A percentile compares a stretch with the other conserved stretches of the same genome.
Evolutionary conservation across 2,113 vertebrate genomes (phyloP).

Genomic region (Microtus pennsylvanicus): DNA sequence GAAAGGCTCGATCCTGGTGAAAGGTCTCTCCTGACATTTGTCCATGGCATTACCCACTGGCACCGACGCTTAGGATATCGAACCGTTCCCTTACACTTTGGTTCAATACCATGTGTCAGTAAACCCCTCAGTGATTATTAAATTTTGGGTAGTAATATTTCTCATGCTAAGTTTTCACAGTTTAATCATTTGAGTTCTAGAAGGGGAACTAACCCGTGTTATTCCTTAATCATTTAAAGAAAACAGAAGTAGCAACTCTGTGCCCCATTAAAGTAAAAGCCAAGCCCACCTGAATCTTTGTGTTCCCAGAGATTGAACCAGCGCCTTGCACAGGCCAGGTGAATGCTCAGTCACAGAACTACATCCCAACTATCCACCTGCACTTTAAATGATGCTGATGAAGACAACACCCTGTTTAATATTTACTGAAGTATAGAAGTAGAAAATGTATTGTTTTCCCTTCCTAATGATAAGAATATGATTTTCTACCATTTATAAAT

Average conservation of each 20-base stretch:
- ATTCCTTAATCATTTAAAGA: slow-evolving; percentile 52
- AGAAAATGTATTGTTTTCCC: slow-evolving; percentile 54
- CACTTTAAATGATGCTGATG: slow-evolving; percentile 36
- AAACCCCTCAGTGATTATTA: not conserved
- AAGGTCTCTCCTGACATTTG: not conserved
- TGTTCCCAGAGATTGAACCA: not conserved
- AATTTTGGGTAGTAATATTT: slow-evolving; percentile 48
- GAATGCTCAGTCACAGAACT: not conserved
- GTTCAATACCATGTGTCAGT: slow-evolving; percentile 28
- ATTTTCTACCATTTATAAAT: slow-evolving; percentile 60
- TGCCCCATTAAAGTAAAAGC: slow-evolving; percentile 57
- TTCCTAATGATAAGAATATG: slow-evolving; percentile 55
- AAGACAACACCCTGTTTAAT: slow-evolving; percentile 38
- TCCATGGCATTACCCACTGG: not conserved
- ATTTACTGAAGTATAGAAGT: slow-evolving; percentile 59
- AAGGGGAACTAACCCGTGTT: not conserved
- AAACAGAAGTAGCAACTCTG: slow-evolving; percentile 58
- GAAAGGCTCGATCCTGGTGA: slow-evolving; percentile 22
- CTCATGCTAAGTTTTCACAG: slow-evolving; percentile 55
- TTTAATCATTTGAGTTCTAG: slow-evolving; percentile 36
- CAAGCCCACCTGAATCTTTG: slow-evolving; percentile 20
- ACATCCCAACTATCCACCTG: not conserved
- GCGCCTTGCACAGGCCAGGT: not conserved
- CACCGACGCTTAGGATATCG: slow-evolving; percentile 1
- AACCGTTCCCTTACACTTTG: slow-evolving; percentile 20